Percentiles rank a stretch among this genome's conserved stretches.
These are phyloP conservation scores for Drosophila repleta DNA, from an alignment of 1,140 invertebrate species.

Conservation along the genomic window DNA sequence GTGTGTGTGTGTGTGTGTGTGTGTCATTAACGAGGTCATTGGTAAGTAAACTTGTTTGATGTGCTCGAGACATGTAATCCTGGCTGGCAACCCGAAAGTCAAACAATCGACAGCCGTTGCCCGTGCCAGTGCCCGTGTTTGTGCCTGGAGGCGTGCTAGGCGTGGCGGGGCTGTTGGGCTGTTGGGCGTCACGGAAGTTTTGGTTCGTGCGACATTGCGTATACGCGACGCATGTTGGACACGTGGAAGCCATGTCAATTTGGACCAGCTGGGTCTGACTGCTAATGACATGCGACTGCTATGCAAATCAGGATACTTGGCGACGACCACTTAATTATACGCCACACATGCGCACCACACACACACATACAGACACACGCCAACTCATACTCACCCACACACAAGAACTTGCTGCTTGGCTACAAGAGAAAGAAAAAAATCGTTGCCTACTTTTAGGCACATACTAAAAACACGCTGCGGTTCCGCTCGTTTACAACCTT, in stretches of 20 bases:
- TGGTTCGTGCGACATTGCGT: slow-evolving; percentile 37
- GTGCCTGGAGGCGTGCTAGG: slow-evolving; percentile 9
- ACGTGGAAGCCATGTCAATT: slow-evolving; percentile 40
- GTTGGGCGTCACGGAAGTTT: slow-evolving; percentile 1
- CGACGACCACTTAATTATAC: slow-evolving; percentile 77
- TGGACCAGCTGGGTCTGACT: slow-evolving; percentile 20
- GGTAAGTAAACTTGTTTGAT: slow-evolving; percentile 82
- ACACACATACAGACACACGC: slow-evolving; percentile 6
- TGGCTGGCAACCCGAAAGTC: slow-evolving; percentile 38
- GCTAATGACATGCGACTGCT: slow-evolving; percentile 46
- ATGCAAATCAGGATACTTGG: slow-evolving; percentile 58
- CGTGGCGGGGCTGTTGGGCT: neutral
- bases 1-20: slow-evolving; percentile 31
- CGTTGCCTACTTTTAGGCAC: slow-evolving; percentile 66
- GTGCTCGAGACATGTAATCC: slow-evolving; percentile 81
- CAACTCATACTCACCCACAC: slow-evolving; percentile 5
- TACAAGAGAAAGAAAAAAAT: slow-evolving; percentile 10
- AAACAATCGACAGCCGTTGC: slow-evolving; percentile 50
- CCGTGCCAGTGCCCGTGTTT: slow-evolving; percentile 7
- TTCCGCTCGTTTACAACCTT: slow-evolving; percentile 13
- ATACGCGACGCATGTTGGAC: slow-evolving; percentile 58
- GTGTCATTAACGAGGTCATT: slow-evolving; percentile 79
- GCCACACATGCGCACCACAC: slow-evolving; percentile 46
- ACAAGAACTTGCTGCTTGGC: neutral
- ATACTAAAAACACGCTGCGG: slow-evolving; percentile 32